Conservation (phyloP, 2,797 vertebrate genomes). For the Morus bassanus region DNA sequence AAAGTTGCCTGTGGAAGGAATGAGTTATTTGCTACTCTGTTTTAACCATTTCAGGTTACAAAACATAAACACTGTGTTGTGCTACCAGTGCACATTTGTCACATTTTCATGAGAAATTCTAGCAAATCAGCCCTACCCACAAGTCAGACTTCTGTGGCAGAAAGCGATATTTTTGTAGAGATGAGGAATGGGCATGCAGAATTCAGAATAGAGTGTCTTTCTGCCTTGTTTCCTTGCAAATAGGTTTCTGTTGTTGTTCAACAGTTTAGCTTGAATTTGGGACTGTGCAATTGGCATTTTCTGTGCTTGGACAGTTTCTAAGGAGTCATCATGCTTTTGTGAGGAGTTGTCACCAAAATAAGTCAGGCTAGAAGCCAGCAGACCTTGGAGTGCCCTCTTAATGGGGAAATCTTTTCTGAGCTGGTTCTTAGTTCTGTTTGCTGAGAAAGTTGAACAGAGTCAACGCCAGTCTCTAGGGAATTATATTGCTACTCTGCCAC, state of each 20-base stretch:
- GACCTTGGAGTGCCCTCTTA: background rate
- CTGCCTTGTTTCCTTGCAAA: background rate
- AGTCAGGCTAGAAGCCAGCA: background rate
- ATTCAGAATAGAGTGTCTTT: background rate
- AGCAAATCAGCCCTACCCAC: background rate
- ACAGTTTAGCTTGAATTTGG: background rate
- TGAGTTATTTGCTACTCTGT: background rate
- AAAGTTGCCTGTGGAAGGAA: background rate
- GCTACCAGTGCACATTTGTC: accelerated
- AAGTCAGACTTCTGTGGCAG: background rate
- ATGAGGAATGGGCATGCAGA: background rate
- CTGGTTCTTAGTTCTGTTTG: background rate
- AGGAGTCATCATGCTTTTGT: background rate
- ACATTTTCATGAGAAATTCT: background rate
- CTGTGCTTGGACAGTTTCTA: background rate
- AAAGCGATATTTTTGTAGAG: background rate
- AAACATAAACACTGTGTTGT: background rate
- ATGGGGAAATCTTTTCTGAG: background rate
- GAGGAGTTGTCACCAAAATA: background rate
- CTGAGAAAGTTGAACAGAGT: background rate
- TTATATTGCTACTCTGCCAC: background rate
- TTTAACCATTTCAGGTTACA: background rate
- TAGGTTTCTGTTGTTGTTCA: background rate
- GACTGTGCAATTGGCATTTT: background rate
- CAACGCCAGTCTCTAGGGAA: background rate